Base-by-base conservation (phyloP, 2,113 vertebrate species). In the Scartelaos histophorus region DNA sequence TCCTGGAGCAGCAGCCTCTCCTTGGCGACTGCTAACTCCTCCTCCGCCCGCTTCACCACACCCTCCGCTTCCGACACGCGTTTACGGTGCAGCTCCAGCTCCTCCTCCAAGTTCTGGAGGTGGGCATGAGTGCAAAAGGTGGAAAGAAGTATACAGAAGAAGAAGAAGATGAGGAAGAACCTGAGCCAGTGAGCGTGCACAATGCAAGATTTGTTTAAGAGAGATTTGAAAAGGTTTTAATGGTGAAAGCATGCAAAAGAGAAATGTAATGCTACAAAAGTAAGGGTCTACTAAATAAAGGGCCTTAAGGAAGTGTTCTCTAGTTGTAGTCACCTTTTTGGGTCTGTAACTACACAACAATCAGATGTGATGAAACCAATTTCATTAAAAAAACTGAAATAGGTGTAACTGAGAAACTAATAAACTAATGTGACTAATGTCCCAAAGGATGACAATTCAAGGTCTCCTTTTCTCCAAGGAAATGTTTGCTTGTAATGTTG, bases 11-110 rank as follows among this genome's bases (percentile, higher is more conserved):
- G 82, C 64, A 94, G 90, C 80, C 93, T 92, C 82, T 95, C 94
- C 80, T 96, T 96, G 66, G 95, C 93, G n/a, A 94, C 84, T 0
- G 88, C 84, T 12, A 97, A 85, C 92, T 96, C 94, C 88, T 97
- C 94, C 78, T 95, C 93, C 0, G 92, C 90, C 62, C 93, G 93
- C 71, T 93, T 93, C 0, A 93, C 91, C 9, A 85, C 82, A 22
- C 70, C 88, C 86, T 96, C 95, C 21, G 95, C 93, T 79, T 94
- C 92, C 0, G 89, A 82, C 69, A 95, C 93, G 21, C 94, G 90
- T 80, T 89, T 91, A 3, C 93, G 90, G 25, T 93, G 92, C 74
- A 92, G 67, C 84, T 92, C 94, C 78, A 97, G 87, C 87, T 96
- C 95, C 70, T 93, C 87, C 77, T 97, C 94, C 78, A 98, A 84